Conservation (phyloP, 2,113 vertebrate genomes). For the Electrona antarctica region DNA sequence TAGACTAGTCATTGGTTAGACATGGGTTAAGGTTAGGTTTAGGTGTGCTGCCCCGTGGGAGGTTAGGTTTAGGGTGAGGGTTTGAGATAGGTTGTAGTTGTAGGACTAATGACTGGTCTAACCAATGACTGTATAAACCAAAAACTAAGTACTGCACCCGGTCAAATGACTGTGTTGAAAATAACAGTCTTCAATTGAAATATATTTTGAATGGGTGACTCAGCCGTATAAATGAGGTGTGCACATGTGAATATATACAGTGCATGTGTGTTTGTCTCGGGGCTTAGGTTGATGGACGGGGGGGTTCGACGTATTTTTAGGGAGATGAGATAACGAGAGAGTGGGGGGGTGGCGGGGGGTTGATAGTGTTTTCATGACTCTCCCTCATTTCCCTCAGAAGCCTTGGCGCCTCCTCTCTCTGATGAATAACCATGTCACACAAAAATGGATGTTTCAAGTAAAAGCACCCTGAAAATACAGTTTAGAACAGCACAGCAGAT, state of each 20-base stretch:
- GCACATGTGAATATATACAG: background rate
- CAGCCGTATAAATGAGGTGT: background rate
- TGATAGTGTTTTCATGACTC: background rate
- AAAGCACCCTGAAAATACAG: conserved; percentile 79
- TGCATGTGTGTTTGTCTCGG: conserved; percentile 26
- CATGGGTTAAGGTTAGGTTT: no score
- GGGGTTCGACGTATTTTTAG: conserved; percentile 23
- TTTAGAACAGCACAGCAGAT: conserved; percentile 78
- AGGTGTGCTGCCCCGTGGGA: no score
- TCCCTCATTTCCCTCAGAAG: conserved; percentile 48
- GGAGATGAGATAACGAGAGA: conserved; percentile 31
- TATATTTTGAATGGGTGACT: background rate
- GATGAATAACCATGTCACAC: conserved; percentile 80
- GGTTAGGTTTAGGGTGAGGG: no score
- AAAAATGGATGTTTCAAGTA: conserved; percentile 79
- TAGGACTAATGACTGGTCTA: no score
- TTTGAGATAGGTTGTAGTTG: no score
- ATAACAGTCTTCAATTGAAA: no score
- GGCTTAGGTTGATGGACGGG: background rate
- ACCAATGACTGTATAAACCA: no score
- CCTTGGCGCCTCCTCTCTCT: conserved; percentile 62
- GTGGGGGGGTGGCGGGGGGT: conserved; percentile 25
- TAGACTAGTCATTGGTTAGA: no score
- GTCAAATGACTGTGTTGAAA: no score
- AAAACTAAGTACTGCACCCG: no score